Evolutionary conservation across 2,797 vertebrate genomes (phyloP), one percentile per base, ranked within the genome.

Genomic region (Rhinophrynus dorsalis): DNA sequence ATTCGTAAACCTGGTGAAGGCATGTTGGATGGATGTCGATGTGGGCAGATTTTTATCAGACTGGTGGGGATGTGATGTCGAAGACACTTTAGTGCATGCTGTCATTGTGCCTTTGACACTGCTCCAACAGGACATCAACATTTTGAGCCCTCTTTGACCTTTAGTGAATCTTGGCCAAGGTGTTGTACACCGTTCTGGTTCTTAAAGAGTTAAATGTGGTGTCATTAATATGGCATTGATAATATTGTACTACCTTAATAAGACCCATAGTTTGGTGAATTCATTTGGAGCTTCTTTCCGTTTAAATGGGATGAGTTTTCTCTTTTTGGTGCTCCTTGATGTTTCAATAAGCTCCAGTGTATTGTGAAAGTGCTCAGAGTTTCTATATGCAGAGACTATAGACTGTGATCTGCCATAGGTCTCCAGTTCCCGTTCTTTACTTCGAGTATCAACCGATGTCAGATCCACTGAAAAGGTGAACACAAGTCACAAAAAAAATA

Each of bases 401-500:
- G 87, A 81, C 10, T 95, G 93, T 86, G 97, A 95, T 59, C 96
- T 91, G 17, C 47, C 90, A 76, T 92, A 95, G 2, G 96, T 98
- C 82, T 92, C 85, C 0, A 94, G 82, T 83, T 99, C 95, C 15
- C 93, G 88, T 75, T 94, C 93, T 29, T 90, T 95, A 85, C 75
- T 94, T 82, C 84, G 91, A 0, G 94, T 97, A 83, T 99, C 96
- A 88, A 98, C 95, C 0, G 97, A 98, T 6, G 95, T 94, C 79
- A 96, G 87, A 81, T 99, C 97, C 79, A 97, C 96, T 99, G 82
- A 67, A 81, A 77, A 66, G 63, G 17, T 7, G 10, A 30, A 5
- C 20, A 13, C 10, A 26, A 26, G 7, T 5, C n/a, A 42, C n/a
- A 1, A 9, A 17, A 1, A 17, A 42, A 15, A 2, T 17, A 3